Percentiles rank a stretch among this genome's conserved stretches.
Conservation (phyloP, 2,797 vertebrate species). For the Glossophaga mutica region DNA sequence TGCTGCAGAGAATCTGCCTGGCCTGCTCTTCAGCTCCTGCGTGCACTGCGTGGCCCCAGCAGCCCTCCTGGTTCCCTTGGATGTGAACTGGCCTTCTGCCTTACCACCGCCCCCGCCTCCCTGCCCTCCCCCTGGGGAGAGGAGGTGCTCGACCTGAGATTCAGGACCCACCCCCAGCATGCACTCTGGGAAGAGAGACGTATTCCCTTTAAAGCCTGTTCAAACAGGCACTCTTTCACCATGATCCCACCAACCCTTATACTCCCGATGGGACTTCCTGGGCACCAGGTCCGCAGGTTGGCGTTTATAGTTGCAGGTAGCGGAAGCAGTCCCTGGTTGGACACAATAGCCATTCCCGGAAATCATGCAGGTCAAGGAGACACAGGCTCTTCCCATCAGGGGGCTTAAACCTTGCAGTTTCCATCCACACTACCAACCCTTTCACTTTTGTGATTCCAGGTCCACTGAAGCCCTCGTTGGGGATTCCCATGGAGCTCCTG, state of each 20-base stretch:
- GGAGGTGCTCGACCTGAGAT: background rate
- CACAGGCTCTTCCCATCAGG: background rate
- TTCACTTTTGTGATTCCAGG: too few relatives aligned
- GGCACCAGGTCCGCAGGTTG: accelerated
- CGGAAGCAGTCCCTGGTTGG: background rate
- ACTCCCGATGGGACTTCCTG: accelerated
- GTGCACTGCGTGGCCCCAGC: accelerated
- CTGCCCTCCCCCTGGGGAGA: background rate
- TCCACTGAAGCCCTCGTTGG: background rate
- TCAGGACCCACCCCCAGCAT: accelerated
- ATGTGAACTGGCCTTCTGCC: accelerated
- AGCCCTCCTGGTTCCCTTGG: background rate
- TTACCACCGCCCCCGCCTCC: too few relatives aligned
- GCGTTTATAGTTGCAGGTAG: background rate
- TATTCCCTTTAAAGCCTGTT: background rate
- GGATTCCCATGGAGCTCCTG: background rate
- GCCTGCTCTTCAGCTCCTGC: background rate
- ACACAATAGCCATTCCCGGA: accelerated
- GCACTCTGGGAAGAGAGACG: background rate
- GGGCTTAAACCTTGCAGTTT: background rate
- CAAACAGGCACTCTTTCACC: accelerated
- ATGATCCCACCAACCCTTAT: background rate
- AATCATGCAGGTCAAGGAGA: background rate
- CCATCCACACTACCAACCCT: background rate
- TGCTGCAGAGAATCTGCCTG: background rate